Conservation (phyloP, 2,797 vertebrate species). For the Monodelphis domestica region DNA sequence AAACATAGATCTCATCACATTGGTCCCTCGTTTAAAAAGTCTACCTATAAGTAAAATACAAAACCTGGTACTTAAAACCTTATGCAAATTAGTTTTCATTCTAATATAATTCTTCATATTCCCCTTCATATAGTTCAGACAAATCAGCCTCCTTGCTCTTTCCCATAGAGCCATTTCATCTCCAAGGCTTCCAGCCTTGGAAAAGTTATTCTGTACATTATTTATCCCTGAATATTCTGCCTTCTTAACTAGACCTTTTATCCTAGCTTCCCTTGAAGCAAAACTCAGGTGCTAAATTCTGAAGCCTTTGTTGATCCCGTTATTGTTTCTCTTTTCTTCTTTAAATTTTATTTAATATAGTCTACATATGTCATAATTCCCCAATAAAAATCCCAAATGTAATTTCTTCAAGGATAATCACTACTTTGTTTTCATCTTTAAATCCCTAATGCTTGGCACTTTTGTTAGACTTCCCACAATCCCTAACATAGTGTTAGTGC, state of each 20-base stretch:
- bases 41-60: background rate
- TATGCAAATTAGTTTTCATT: background rate
- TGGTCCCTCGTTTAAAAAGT: background rate
- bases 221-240: background rate
- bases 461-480: background rate
- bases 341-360: too few relatives aligned
- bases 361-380: background rate
- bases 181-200: background rate
- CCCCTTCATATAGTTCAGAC: background rate
- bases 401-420: background rate
- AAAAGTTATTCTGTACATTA: background rate
- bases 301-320: too few relatives aligned
- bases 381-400: background rate
- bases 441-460: background rate
- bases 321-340: too few relatives aligned
- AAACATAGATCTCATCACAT: too few relatives aligned
- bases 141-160: background rate
- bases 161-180: background rate
- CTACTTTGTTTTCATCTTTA: background rate
- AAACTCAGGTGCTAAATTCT: background rate
- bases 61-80: too few relatives aligned
- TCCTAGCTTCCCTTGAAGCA: background rate
- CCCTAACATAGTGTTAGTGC: background rate
- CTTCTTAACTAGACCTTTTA: background rate
- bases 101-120: background rate